These are phyloP conservation scores for Anolis apletophallus DNA, from an alignment of 2,797 vertebrate genomes.

Conservation along the genomic window DNA sequence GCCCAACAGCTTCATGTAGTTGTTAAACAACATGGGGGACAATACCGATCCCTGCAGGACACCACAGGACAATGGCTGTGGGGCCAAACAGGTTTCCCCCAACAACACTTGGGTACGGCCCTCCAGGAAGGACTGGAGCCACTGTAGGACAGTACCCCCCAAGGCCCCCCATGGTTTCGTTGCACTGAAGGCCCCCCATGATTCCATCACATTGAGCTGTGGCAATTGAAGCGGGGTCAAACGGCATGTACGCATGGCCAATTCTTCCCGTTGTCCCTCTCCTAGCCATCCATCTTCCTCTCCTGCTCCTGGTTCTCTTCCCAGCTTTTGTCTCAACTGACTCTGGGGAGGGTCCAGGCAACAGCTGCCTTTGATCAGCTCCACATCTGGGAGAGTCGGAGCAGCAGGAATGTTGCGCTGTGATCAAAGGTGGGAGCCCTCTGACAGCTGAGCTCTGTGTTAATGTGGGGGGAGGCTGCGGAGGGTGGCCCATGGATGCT, in stretches of 20 bases:
- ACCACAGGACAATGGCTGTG: no score
- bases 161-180: no score
- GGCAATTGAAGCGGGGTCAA: no score
- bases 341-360: conserved; percentile 73
- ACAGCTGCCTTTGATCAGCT: conserved; percentile 83
- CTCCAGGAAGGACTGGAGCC: no score
- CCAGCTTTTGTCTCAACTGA: conserved; percentile 28
- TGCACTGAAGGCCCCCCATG: no score
- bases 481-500: neutral
- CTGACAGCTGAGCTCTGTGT: conserved; percentile 72
- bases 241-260: neutral
- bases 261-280: rapidly evolving
- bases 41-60: no score
- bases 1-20: no score
- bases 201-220: no score
- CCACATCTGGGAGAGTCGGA: conserved; percentile 72
- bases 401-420: conserved; percentile 75
- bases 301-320: conserved; percentile 35
- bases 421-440: conserved; percentile 82
- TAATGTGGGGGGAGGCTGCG: conserved; percentile 51
- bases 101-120: no score
- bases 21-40: no score
- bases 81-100: no score
- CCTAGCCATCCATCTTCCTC: conserved; percentile 40
- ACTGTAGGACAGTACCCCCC: no score